A percentile compares a stretch with the other conserved stretches of the same genome.
Evolutionary conservation across 37 sponge, comb jelly and placozoan species (phyloP).

Genomic region (Hexactinellida sp.): DNA sequence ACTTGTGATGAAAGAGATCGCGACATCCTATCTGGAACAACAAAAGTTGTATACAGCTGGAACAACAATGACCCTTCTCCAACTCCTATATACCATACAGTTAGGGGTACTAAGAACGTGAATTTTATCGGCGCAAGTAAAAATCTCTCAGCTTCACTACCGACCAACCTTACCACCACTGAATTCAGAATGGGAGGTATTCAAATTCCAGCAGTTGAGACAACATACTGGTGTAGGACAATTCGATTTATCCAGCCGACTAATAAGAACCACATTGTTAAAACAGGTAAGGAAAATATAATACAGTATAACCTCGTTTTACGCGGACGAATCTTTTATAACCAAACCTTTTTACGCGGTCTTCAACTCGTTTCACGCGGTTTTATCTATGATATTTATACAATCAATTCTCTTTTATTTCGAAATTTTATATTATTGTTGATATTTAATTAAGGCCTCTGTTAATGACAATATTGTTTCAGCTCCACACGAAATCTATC

Average conservation of each 20-base stretch:
- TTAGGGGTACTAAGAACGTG: not conserved
- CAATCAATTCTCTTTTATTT: too few species aligned
- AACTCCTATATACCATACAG: not conserved
- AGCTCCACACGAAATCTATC: too few species aligned
- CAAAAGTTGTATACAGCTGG: not conserved
- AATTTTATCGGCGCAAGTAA: not conserved
- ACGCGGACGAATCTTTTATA: too few species aligned
- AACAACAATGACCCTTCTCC: not conserved
- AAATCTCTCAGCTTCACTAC: not conserved
- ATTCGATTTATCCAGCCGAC: not conserved
- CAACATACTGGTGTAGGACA: slow-evolving; percentile 20
- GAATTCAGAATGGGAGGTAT: not conserved
- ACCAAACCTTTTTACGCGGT: too few species aligned
- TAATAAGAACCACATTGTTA: not conserved
- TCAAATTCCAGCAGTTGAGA: not conserved
- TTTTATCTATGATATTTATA: too few species aligned
- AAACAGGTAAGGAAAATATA: not conserved
- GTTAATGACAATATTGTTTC: too few species aligned
- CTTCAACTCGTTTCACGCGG: too few species aligned
- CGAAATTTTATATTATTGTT: too few species aligned
- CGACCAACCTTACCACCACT: not conserved
- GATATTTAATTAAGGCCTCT: too few species aligned
- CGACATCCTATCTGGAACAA: not conserved
- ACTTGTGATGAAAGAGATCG: slow-evolving; percentile 17
- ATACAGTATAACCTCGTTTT: too few species aligned